These are phyloP conservation scores for Petrocephalus zakoni DNA, from an alignment of 2,113 vertebrate genomes.

Conservation along the genomic window DNA sequence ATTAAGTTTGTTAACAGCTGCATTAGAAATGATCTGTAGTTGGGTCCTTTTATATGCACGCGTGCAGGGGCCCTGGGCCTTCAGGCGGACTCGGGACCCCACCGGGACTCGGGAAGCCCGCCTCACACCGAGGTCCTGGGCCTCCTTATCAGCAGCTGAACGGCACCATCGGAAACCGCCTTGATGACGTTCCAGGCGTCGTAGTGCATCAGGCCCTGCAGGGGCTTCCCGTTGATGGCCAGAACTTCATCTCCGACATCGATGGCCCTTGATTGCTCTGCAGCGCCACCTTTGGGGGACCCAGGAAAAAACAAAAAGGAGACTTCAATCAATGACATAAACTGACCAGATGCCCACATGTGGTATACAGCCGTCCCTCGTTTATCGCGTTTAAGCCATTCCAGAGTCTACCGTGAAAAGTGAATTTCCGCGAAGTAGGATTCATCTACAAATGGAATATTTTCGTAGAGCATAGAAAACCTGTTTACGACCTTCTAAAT, in stretches of 20 bases:
- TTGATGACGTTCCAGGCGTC: conserved; percentile 92
- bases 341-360: not conserved
- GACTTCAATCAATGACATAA: not conserved
- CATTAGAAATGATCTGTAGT: not conserved
- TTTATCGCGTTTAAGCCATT: too few relatives aligned
- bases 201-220: conserved; percentile 80
- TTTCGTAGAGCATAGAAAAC: too few relatives aligned
- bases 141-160: conserved; percentile 76
- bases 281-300: conserved; percentile 70
- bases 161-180: conserved; percentile 73
- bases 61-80: not conserved
- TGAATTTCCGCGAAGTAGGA: too few relatives aligned
- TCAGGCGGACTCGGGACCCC: not conserved
- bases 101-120: not conserved
- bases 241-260: conserved; percentile 84
- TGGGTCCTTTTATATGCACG: not conserved
- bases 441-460: too few relatives aligned
- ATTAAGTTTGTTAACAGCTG: not conserved
- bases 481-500: too few relatives aligned
- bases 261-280: conserved; percentile 75
- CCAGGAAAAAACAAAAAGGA: not conserved
- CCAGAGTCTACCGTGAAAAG: too few relatives aligned
- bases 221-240: conserved; percentile 75
- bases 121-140: conserved; percentile 63
- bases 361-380: not conserved